phyloP scores from a whole-genome alignment of 2,113 vertebrate genomes.

The Lycocorax pyrrhopterus region DNA sequence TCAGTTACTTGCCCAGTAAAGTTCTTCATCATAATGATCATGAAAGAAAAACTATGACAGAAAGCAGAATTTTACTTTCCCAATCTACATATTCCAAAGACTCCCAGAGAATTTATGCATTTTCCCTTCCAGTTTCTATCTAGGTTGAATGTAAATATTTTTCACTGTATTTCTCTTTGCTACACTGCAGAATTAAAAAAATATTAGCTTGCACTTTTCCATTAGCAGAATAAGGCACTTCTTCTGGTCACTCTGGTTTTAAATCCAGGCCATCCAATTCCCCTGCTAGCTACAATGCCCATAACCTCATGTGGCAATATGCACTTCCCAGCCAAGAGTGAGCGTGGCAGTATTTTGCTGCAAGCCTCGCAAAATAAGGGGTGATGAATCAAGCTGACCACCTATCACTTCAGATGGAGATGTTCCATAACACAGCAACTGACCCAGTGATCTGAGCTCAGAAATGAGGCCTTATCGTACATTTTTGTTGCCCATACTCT shows the following conservation, averaged over 20 bases:
- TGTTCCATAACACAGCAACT: not conserved
- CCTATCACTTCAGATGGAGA: not conserved
- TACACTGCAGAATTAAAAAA: not conserved
- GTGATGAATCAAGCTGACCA: not conserved
- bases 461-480: fast-evolving
- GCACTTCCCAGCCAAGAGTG: not conserved
- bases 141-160: not conserved
- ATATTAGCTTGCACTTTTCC: not conserved
- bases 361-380: not conserved
- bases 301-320: not conserved
- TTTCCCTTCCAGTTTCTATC: not conserved
- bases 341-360: not conserved
- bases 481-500: not conserved
- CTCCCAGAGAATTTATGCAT: not conserved
- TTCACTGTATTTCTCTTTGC: not conserved
- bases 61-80: not conserved
- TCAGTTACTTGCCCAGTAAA: not conserved
- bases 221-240: not conserved
- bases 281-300: no score
- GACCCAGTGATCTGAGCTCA: not conserved
- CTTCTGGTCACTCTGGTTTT: not conserved
- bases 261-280: not conserved
- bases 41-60: not conserved
- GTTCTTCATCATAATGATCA: not conserved
- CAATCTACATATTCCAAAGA: not conserved